These are phyloP conservation scores for Gasterosteus aculeatus DNA, from an alignment of 2,113 vertebrate species.

Conservation along the genomic window DNA sequence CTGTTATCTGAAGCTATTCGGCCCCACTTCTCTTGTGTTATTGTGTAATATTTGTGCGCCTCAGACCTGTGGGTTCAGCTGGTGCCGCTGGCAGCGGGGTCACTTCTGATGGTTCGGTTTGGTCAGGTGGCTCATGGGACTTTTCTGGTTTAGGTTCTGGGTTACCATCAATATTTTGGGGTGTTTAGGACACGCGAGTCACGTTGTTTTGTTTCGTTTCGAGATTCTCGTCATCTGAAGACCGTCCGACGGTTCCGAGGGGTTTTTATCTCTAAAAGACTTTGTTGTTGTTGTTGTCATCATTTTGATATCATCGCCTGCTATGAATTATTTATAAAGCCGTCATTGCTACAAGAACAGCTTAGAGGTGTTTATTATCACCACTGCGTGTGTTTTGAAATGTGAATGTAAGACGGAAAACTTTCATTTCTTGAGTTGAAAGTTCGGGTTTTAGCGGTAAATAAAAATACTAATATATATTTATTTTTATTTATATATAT, in stretches of 20 bases:
- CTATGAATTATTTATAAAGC: constrained; percentile 59
- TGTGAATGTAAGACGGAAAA: not conserved
- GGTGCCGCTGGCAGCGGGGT: not conserved
- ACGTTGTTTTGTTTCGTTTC: not conserved
- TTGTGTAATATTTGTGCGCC: not conserved
- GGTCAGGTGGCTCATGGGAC: too few relatives aligned
- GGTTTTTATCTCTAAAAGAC: not conserved
- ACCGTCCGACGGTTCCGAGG: not conserved
- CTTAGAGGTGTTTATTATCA: not conserved
- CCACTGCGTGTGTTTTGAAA: not conserved
- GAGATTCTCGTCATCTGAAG: not conserved
- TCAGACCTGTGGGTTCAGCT: constrained; percentile 5
- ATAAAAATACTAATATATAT: not conserved
- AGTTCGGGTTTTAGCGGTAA: not conserved
- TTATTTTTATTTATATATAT: too few relatives aligned
- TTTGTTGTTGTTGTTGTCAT: constrained; percentile 10
- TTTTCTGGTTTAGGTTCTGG: not conserved
- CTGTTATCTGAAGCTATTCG: not conserved
- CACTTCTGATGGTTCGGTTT: not conserved
- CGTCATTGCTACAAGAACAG: not conserved
- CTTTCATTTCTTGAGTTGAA: not conserved
- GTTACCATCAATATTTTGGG: not conserved
- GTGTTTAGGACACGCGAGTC: not conserved
- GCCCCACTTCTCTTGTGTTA: constrained; percentile 14
- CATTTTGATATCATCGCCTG: constrained; percentile 26